Conservation (phyloP, 2,113 vertebrate species). For the Elanus axillaris region DNA sequence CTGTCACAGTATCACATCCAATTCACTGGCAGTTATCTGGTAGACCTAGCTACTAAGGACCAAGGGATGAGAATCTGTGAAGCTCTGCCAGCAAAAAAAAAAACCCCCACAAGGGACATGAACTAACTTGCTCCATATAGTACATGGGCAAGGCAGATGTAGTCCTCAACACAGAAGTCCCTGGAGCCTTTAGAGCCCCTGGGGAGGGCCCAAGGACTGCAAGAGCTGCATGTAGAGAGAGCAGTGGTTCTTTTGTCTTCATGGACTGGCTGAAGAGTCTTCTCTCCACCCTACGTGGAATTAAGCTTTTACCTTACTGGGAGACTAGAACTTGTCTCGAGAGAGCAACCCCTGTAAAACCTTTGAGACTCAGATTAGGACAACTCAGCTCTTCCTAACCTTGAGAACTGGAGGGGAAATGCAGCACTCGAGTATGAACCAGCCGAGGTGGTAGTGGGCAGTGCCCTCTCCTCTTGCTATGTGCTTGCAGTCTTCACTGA, state of each 20-base stretch:
- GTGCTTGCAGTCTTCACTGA: not conserved
- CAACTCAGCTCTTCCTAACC: not conserved
- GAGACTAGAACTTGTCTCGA: not conserved
- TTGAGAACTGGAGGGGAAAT: not conserved
- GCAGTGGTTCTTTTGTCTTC: not conserved
- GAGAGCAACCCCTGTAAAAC: not conserved
- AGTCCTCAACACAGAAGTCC: not conserved
- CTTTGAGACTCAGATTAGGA: not conserved
- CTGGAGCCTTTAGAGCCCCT: not conserved
- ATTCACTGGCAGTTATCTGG: not conserved
- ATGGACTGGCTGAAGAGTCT: not conserved
- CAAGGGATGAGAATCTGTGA: not conserved
- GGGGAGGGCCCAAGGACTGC: not conserved
- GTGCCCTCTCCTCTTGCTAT: not conserved
- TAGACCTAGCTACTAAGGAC: not conserved
- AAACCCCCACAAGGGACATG: not conserved
- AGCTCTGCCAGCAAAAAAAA: not conserved
- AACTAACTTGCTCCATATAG: not conserved
- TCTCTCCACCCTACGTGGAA: not conserved
- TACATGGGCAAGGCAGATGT: rapidly evolving
- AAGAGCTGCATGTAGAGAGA: not conserved
- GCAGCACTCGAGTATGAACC: not conserved
- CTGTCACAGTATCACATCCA: not conserved
- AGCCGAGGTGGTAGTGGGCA: not conserved
- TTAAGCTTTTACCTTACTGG: not conserved